Evolutionary conservation across 2,797 vertebrate species (phyloP), one percentile per base, ranked within the genome.

Genomic region (Microcaecilia unicolor): DNA sequence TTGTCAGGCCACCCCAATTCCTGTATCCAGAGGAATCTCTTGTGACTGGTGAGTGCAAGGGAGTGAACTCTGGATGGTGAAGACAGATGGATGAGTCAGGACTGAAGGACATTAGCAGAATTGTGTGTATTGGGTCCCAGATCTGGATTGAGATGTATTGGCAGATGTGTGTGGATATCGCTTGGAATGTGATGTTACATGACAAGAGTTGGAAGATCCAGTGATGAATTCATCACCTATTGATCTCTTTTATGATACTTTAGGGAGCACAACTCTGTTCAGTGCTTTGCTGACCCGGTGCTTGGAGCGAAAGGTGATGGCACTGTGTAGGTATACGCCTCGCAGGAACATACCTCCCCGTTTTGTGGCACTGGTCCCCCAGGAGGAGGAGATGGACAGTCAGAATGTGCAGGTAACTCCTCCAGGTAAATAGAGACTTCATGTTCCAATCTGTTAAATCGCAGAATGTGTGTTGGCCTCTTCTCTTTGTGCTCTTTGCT

Each of bases 231-330:
- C n/a, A n/a, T n/a, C n/a, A n/a, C n/a, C n/a, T 6, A 15, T 5
- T 20, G 19, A 5, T 31, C 17, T 36, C 9, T 36, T 15, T 13
- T 18, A 41, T 63, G 41, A 4, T 20, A 31, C 58, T 35, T 18
- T 55, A 99, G 96, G 95, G 25, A 99, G 95, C 54, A 80, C 88
- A 2, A 83, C 81, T 1, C 61, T 98, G 7, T 93, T 99, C 58
- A 80, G 67, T 10, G 89, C 92, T 10, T 61, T 99, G 14, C 27
- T 98, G 54, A 80, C 62, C 2, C 93, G 83, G 58, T 98, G 96
- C 41, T 72, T 75, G 11, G 88, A 93, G 71, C 91, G 49, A 64
- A 67, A 85, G 3, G 75, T 95, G 44, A 78, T 92, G 34, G 89
- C 78, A 0, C 28, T 87, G 22, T 98, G 93, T 54, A 89, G 84